Conservation (phyloP, 1,140 invertebrate species). For the Sarcophaga bullata region DNA sequence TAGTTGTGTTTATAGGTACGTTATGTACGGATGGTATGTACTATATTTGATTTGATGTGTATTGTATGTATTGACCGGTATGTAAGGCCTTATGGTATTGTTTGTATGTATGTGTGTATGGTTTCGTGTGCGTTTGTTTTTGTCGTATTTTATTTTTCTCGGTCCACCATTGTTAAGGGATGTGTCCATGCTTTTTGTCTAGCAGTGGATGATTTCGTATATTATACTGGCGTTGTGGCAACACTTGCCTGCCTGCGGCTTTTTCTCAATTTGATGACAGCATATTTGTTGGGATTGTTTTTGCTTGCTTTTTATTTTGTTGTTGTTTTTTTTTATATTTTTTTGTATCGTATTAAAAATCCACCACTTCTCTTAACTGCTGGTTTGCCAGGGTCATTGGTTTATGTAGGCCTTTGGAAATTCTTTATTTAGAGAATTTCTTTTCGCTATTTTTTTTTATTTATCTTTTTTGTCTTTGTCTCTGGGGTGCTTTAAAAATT, state of each 20-base stretch:
- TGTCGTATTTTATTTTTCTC: conserved; percentile 18
- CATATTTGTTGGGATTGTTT: conserved; percentile 1
- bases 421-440: not conserved
- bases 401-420: not conserved
- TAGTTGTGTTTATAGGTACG: no score
- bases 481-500: not conserved
- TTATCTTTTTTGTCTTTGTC: no score
- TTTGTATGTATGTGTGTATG: not conserved
- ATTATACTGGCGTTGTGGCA: not conserved
- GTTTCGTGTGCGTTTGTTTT: not conserved
- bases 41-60: no score
- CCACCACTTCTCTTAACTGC: conserved; percentile 24
- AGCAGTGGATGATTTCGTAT: not conserved
- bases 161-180: conserved; percentile 19
- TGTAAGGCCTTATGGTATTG: conserved; percentile 29
- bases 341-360: conserved; percentile 28
- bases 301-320: no score
- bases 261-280: conserved; percentile 31
- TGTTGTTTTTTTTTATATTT: not conserved
- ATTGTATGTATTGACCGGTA: conserved; percentile 13
- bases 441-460: no score
- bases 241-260: not conserved
- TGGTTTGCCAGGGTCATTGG: conserved; percentile 15
- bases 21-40: no score
- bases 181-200: conserved; percentile 1